Percentiles rank a stretch among this genome's conserved stretches.
Conservation (phyloP, 1,140 invertebrate genomes). For the Pseudomyrmex cubaensis region DNA sequence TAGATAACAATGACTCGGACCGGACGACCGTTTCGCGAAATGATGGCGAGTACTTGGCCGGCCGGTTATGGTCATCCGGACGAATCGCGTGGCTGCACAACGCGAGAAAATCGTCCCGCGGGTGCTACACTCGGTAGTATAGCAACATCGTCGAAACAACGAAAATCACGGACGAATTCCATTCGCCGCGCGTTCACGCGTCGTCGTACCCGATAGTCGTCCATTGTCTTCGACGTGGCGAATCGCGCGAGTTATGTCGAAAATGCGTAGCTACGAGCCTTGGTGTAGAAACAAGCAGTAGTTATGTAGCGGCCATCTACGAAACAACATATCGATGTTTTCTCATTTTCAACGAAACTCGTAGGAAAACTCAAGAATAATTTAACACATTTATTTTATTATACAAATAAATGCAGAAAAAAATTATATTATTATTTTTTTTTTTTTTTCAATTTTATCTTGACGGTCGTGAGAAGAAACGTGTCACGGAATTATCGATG, state of each 20-base stretch:
- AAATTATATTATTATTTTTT: not conserved
- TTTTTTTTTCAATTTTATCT: not conserved
- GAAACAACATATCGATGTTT: too few relatives aligned
- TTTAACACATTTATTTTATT: too few relatives aligned
- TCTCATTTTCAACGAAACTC: not conserved
- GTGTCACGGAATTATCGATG: not conserved
- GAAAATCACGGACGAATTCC: conserved; percentile 60
- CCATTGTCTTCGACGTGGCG: conserved; percentile 36
- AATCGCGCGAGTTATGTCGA: not conserved
- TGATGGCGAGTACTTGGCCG: conserved; percentile 41
- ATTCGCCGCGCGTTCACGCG: not conserved
- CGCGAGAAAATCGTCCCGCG: conserved; percentile 23
- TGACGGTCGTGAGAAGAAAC: not conserved
- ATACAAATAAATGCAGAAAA: not conserved
- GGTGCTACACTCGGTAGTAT: conserved; percentile 6
- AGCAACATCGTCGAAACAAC: not conserved
- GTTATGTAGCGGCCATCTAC: too few relatives aligned
- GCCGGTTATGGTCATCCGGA: conserved; percentile 52
- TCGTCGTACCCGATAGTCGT: conserved; percentile 19
- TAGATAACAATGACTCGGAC: conserved; percentile 67
- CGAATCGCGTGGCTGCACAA: conserved; percentile 43
- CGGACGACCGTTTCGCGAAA: conserved; percentile 1
- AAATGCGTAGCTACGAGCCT: too few relatives aligned
- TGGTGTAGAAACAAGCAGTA: too few relatives aligned
- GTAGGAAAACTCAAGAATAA: not conserved